A percentile compares a stretch with the other conserved stretches of the same genome.
Evolutionary conservation across 1,140 invertebrate genomes (phyloP).

Genomic region (Drosophila insularis): DNA sequence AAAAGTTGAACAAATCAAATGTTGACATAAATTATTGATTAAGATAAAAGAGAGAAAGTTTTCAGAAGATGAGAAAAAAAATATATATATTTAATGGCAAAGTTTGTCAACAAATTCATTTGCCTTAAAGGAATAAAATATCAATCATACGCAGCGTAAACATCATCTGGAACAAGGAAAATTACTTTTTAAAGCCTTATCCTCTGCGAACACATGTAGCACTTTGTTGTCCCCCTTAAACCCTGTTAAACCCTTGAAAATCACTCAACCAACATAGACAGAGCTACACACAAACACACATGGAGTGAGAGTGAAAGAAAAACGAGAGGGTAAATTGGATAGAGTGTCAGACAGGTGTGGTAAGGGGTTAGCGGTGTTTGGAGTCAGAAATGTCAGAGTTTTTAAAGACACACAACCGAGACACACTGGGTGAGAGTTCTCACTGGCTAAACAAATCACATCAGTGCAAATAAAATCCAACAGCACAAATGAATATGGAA

Average conservation of each 20-base stretch:
- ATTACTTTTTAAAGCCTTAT: conserved; percentile 70
- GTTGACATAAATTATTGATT: conserved; percentile 31
- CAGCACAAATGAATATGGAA: conserved; percentile 54
- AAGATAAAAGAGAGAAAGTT: conserved; percentile 20
- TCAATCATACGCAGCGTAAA: conserved; percentile 56
- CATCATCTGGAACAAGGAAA: conserved; percentile 53
- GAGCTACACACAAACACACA: not conserved
- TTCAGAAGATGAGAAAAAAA: not conserved
- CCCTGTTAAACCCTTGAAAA: conserved; percentile 12
- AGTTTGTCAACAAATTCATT: conserved; percentile 22
- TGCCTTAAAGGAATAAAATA: conserved; percentile 40
- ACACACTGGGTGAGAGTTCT: conserved; percentile 30
- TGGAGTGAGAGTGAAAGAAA: not conserved
- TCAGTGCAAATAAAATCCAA: conserved; percentile 73
- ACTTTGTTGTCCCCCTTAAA: conserved; percentile 35
- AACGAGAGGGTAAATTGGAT: not conserved
- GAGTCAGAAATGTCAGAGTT: conserved; percentile 42
- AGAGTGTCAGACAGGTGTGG: not conserved
- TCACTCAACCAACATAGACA: conserved; percentile 14
- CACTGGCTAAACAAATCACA: conserved; percentile 72
- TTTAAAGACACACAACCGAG: conserved; percentile 67
- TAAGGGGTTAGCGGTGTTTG: not conserved
- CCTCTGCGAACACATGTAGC: conserved; percentile 61
- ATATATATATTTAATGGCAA: conserved; percentile 8
- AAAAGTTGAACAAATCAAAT: conserved; percentile 23